Base-by-base conservation (phyloP, 2,888 invertebrate genomes). In the Heteropelma amictum region DNA sequence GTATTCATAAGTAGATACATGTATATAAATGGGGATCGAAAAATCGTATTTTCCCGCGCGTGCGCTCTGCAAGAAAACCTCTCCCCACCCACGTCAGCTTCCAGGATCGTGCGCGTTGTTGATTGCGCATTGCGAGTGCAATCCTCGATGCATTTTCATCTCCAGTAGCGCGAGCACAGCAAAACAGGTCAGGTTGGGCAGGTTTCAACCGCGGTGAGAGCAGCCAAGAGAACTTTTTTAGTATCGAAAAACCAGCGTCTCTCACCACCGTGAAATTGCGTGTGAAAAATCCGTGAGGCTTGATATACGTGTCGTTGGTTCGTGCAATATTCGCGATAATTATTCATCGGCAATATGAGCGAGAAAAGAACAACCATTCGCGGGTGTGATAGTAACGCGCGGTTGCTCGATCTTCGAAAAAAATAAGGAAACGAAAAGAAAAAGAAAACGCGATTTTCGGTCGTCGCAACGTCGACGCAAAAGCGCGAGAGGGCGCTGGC, bases 131-230 rank as follows among this genome's bases (percentile, higher is more conserved):
- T 56, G 47, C n/a, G 69, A 51, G 47, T 68, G 73, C 71, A 74
- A 76, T 68, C 40, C 69, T 28, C 42, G 60, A 60, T 77, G 75
- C 75, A 72, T 64, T 63, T 69, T 63, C 54, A 61, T 61, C 38
- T 60, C 72, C 71, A 71, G 69, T 76, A 73, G 61, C 67, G 72
- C 73, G 72, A 61, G 72, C 49, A 64, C 47, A 61, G 60, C 72
- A 76, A 79, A 79, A 67, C 80, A 80, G 81, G 85, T 84, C 85
- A 86, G 86, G 85, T 85, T 86, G 83, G 84, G 83, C 80, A 79
- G 79, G 79, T 81, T 79, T n/a, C 76, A 75, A 73, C 77, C 75
- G 73, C 72, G 67, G n/a, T n/a, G n/a, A n/a, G n/a, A n/a, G n/a
- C n/a, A n/a, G n/a, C n/a, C n/a, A n/a, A n/a, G n/a, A n/a, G n/a